A percentile compares a stretch with the other conserved stretches of the same genome.
These are phyloP conservation scores for Coranthus polyacanthus DNA, from an alignment of 2,797 vertebrate species.

Conservation along the genomic window DNA sequence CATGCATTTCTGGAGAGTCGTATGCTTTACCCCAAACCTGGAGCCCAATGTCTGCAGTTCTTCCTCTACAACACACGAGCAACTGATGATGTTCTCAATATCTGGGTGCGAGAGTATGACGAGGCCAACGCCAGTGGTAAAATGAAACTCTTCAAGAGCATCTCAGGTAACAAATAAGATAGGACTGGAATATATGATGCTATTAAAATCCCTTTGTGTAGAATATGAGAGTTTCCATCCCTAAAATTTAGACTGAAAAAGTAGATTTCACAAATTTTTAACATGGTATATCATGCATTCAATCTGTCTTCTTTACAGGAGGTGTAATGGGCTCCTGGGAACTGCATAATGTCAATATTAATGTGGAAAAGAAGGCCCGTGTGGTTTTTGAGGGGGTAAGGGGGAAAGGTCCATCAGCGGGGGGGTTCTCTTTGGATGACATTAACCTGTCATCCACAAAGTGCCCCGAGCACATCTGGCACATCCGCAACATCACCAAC, in stretches of 20 bases:
- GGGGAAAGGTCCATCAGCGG: conserved; percentile 71
- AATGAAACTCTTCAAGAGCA: conserved; percentile 63
- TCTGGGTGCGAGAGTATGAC: conserved; percentile 85
- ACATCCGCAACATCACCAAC: conserved; percentile 85
- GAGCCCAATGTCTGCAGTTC: conserved; percentile 91
- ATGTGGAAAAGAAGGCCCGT: conserved; percentile 82
- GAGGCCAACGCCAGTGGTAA: conserved; percentile 36
- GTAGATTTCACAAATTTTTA: too few relatives aligned
- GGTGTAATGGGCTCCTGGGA: conserved; percentile 85
- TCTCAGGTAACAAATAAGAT: conserved; percentile 53
- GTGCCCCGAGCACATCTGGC: conserved; percentile 91
- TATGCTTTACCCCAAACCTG: conserved; percentile 86
- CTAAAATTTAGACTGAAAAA: too few relatives aligned
- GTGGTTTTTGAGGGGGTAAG: conserved; percentile 87
- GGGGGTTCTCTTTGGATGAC: conserved; percentile 92
- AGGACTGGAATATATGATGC: too few relatives aligned
- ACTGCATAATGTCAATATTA: conserved; percentile 84
- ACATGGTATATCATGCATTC: background rate
- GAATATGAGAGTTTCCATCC: too few relatives aligned
- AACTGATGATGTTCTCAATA: conserved; percentile 78
- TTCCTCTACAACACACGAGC: conserved; percentile 87
- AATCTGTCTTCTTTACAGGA: conserved; percentile 38
- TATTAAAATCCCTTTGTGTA: too few relatives aligned
- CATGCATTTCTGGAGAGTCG: conserved; percentile 87
- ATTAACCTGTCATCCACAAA: conserved; percentile 90